These are phyloP conservation scores for Cheilosia scutellata DNA, from an alignment of 2,888 invertebrate species.

Conservation along the genomic window DNA sequence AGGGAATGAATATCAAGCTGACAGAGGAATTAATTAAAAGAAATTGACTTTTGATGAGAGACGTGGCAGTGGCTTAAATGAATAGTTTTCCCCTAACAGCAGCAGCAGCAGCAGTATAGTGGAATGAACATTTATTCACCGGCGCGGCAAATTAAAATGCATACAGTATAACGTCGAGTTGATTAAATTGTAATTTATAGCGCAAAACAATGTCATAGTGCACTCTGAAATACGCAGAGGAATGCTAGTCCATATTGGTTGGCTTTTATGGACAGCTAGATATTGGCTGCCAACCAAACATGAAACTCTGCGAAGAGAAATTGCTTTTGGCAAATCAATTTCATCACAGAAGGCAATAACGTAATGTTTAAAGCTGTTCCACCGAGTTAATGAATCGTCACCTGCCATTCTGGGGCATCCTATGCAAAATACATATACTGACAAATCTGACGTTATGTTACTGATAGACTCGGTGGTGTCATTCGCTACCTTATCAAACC, in stretches of 20 bases:
- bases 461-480: no score
- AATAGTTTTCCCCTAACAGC: constrained; percentile 37
- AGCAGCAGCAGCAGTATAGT: constrained; percentile 6
- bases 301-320: no score
- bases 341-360: no score
- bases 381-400: no score
- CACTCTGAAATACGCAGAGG: constrained; percentile 10
- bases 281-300: no score
- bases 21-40: constrained; percentile 74
- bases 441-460: no score
- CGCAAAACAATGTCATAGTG: constrained; percentile 34
- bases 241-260: constrained; percentile 22
- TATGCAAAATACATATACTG: no score
- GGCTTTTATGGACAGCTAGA: neutral
- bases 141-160: constrained; percentile 73
- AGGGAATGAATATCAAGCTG: constrained; percentile 69
- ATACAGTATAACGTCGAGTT: constrained; percentile 58
- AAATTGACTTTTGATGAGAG: constrained; percentile 57
- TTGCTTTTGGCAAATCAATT: no score
- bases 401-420: no score
- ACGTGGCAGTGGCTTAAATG: constrained; percentile 52
- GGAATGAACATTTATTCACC: constrained; percentile 64
- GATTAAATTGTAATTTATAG: constrained; percentile 68
- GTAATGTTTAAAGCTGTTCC: no score
- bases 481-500: no score